Evolutionary conservation across 2,888 invertebrate species (phyloP).

Genomic region (Idaea aversata): DNA sequence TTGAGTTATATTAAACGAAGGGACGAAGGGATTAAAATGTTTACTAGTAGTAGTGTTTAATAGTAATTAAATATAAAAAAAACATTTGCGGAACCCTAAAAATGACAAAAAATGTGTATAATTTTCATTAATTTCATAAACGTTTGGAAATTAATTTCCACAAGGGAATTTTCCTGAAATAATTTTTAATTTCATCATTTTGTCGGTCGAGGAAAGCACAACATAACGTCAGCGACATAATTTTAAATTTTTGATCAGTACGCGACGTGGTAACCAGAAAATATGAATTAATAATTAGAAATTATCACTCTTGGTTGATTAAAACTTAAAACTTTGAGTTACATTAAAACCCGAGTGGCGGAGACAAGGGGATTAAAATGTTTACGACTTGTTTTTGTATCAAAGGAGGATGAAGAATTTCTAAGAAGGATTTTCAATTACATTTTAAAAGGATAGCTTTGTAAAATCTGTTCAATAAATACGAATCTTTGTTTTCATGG

Average conservation of each 20-base stretch:
- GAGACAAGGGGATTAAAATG: not conserved
- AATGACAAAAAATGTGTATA: slow-evolving; percentile 2
- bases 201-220: not conserved
- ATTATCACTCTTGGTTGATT: too few species aligned
- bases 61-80: too few species aligned
- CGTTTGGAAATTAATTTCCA: not conserved
- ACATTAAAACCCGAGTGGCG: not conserved
- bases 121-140: not conserved
- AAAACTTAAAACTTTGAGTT: not conserved
- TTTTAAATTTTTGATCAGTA: not conserved
- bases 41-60: too few species aligned
- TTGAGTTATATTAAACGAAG: not conserved
- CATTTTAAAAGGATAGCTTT: not conserved
- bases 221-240: not conserved
- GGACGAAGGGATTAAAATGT: not conserved
- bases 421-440: not conserved
- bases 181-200: not conserved
- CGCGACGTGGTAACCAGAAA: not conserved
- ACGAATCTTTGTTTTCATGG: not conserved
- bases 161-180: not conserved
- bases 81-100: not conserved
- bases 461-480: not conserved
- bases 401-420: not conserved
- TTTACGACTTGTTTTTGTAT: not conserved
- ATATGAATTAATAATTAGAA: not conserved